These are phyloP conservation scores for Heterotilapia buettikoferi DNA, from an alignment of 2,113 vertebrate species.

Conservation along the genomic window DNA sequence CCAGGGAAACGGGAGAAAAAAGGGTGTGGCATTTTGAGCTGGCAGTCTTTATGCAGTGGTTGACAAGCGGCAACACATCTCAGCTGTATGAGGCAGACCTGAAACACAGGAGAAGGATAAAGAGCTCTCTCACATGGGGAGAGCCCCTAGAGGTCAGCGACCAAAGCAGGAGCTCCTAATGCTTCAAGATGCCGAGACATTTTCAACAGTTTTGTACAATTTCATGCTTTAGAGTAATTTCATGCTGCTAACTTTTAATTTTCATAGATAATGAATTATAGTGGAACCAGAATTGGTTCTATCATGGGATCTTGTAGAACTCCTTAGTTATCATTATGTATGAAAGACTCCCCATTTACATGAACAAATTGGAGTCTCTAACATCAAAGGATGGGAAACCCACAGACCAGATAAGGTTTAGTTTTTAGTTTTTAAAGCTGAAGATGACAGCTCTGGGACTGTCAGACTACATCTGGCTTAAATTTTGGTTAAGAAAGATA, in stretches of 20 bases:
- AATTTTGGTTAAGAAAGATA: neutral
- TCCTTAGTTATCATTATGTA: neutral
- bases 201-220: neutral
- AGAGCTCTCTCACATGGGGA: neutral
- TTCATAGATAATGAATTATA: neutral
- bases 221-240: neutral
- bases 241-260: fast-evolving
- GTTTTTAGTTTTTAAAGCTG: neutral
- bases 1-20: fast-evolving
- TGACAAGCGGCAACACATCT: neutral
- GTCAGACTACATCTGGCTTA: neutral
- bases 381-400: neutral
- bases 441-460: neutral
- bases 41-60: neutral
- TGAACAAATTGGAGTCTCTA: neutral
- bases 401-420: neutral
- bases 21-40: neutral
- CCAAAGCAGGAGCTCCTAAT: neutral
- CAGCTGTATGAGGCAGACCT: neutral
- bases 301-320: neutral
- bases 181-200: neutral
- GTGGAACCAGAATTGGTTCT: neutral
- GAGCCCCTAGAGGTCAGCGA: neutral
- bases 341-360: neutral
- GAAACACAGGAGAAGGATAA: neutral